Conservation (phyloP, 2,797 vertebrate genomes). For the Margarornis squamiger region DNA sequence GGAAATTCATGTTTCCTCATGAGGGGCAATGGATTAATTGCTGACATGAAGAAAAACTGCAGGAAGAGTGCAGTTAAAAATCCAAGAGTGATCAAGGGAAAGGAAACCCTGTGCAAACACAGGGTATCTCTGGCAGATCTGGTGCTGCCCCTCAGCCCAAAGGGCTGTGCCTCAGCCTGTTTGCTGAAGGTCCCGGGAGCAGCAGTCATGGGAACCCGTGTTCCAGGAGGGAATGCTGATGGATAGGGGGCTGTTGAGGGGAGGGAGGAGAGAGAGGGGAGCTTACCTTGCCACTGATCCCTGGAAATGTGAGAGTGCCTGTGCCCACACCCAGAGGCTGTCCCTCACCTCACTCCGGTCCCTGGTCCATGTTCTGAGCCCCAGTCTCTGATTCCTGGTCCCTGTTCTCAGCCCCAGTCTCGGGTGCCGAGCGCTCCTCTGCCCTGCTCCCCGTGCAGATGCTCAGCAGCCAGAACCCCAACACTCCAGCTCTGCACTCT, state of each 20-base stretch:
- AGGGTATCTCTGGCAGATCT: neutral
- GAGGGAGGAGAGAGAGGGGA: neutral
- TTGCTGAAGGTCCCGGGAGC: neutral
- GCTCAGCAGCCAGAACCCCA: rapidly evolving
- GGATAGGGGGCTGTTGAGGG: neutral
- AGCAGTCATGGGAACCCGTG: rapidly evolving
- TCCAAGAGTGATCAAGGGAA: neutral
- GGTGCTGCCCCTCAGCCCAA: neutral
- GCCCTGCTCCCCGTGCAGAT: neutral
- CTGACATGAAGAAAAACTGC: conserved; percentile 7
- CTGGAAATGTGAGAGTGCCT: rapidly evolving
- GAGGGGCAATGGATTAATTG: neutral
- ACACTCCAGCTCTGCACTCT: neutral
- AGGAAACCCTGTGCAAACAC: conserved; percentile 13
- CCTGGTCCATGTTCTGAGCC: neutral
- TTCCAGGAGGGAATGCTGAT: neutral
- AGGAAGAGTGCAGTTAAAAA: neutral
- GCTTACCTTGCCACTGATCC: neutral
- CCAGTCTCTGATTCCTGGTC: rapidly evolving
- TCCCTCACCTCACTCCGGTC: rapidly evolving
- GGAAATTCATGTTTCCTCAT: neutral
- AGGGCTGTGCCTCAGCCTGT: neutral
- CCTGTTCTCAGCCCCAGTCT: neutral
- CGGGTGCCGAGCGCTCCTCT: neutral
- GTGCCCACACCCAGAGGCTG: neutral